Conservation (phyloP, 2,888 invertebrate species). For the Aporophyla nigra region DNA sequence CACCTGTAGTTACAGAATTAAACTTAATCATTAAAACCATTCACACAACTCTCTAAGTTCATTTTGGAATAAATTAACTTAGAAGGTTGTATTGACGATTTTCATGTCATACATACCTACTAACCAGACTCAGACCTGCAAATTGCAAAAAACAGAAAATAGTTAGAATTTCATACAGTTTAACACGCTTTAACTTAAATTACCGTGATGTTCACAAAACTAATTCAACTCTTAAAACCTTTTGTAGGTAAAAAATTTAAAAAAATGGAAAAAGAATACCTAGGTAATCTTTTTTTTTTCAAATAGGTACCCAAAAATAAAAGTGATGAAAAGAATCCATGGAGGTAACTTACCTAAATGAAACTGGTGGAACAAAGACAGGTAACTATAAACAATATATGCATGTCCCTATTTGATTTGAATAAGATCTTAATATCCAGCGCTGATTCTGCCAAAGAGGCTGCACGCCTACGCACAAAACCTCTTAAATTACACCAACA, state of each 20-base stretch:
- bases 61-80: no score
- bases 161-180: no score
- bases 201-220: background rate
- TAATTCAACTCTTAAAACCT: background rate
- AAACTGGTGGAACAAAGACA: constrained; percentile 7
- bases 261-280: no score
- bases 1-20: no score
- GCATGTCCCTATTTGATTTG: constrained; percentile 13
- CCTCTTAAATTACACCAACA: constrained; percentile 63
- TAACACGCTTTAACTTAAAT: background rate
- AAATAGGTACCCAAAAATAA: background rate
- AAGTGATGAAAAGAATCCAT: background rate
- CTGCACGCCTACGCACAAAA: constrained; percentile 58
- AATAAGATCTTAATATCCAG: constrained; percentile 48
- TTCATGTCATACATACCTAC: no score
- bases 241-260: no score
- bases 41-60: no score
- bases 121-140: no score
- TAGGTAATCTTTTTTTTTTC: background rate
- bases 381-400: background rate
- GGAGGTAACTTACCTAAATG: background rate
- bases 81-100: no score
- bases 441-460: constrained; percentile 32
- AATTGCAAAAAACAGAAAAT: no score
- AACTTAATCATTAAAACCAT: no score